These are phyloP conservation scores for Hypena proboscidalis DNA, from an alignment of 2,888 invertebrate species.

Conservation along the genomic window DNA sequence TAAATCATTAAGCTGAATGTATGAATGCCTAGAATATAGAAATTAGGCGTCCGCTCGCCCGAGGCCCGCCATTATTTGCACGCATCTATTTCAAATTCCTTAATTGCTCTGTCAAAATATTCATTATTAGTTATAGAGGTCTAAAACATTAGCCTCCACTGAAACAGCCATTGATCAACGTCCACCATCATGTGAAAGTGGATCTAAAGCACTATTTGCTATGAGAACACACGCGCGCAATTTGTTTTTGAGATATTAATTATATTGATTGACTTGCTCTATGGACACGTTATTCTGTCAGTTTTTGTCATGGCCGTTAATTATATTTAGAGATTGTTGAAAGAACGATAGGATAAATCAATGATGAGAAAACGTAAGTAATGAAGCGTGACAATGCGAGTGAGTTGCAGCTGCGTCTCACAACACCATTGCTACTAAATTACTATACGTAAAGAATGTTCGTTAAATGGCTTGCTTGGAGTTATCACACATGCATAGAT, in stretches of 20 bases:
- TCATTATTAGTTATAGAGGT: slow-evolving; percentile 53
- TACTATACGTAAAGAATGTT: too few relatives aligned
- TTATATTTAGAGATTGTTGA: background rate
- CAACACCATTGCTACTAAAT: too few relatives aligned
- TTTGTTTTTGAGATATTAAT: slow-evolving; percentile 9
- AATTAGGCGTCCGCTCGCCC: slow-evolving; percentile 34
- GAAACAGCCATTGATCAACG: slow-evolving; percentile 61
- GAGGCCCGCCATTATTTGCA: slow-evolving; percentile 45
- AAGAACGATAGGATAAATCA: slow-evolving; percentile 8
- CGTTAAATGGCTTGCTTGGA: too few relatives aligned
- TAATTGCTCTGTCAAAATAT: slow-evolving; percentile 72
- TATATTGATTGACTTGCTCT: too few relatives aligned
- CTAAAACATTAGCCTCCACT: slow-evolving; percentile 59
- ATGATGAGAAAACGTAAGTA: slow-evolving; percentile 23
- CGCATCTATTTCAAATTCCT: slow-evolving; percentile 41
- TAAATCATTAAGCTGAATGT: slow-evolving; percentile 31
- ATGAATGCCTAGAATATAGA: slow-evolving; percentile 7
- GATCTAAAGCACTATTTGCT: slow-evolving; percentile 28
- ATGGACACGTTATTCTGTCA: too few relatives aligned
- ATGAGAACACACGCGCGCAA: background rate
- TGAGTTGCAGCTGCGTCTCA: too few relatives aligned
- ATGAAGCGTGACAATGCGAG: slow-evolving; percentile 18
- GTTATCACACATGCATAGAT: too few relatives aligned
- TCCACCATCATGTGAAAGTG: slow-evolving; percentile 57
- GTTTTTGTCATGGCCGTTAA: too few relatives aligned